Evolutionary conservation across 1,140 invertebrate species (phyloP).

Genomic region (Megathymus violae): DNA sequence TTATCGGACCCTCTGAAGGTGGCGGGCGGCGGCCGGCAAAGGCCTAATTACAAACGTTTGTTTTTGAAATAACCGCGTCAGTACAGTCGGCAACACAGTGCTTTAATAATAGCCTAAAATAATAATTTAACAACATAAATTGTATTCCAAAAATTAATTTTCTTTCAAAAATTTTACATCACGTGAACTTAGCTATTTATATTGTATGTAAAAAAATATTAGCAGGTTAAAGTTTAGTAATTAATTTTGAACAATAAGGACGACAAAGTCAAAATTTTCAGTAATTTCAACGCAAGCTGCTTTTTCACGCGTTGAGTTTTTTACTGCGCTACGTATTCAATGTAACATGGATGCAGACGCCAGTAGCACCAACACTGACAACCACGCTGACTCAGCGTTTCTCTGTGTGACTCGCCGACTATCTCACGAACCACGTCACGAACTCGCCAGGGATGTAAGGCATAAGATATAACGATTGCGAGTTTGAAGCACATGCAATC

Average conservation of each 20-base stretch:
- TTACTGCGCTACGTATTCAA: neutral
- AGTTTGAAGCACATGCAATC: too few relatives aligned
- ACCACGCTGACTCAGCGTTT: constrained; percentile 63
- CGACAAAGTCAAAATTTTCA: too few relatives aligned
- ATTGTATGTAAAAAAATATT: too few relatives aligned
- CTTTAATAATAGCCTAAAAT: constrained; percentile 32
- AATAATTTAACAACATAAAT: constrained; percentile 17
- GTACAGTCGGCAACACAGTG: constrained; percentile 55
- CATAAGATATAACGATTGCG: constrained; percentile 24
- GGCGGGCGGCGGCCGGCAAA: constrained; percentile 54
- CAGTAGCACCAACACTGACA: constrained; percentile 39
- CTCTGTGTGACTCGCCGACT: constrained; percentile 58
- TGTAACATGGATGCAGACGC: constrained; percentile 25
- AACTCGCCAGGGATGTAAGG: constrained; percentile 21
- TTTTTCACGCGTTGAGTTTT: too few relatives aligned
- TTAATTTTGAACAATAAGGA: too few relatives aligned
- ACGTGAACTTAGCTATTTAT: too few relatives aligned
- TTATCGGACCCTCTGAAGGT: constrained; percentile 52
- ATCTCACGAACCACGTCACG: constrained; percentile 51
- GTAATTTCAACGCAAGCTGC: too few relatives aligned
- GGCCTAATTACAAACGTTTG: constrained; percentile 78
- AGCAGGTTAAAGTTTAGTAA: too few relatives aligned
- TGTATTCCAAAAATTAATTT: neutral
- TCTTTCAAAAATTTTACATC: too few relatives aligned
- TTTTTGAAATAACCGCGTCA: constrained; percentile 73